Evolutionary conservation across 2,888 invertebrate species (phyloP).

Genomic region (Ormyrus pomaceus): DNA sequence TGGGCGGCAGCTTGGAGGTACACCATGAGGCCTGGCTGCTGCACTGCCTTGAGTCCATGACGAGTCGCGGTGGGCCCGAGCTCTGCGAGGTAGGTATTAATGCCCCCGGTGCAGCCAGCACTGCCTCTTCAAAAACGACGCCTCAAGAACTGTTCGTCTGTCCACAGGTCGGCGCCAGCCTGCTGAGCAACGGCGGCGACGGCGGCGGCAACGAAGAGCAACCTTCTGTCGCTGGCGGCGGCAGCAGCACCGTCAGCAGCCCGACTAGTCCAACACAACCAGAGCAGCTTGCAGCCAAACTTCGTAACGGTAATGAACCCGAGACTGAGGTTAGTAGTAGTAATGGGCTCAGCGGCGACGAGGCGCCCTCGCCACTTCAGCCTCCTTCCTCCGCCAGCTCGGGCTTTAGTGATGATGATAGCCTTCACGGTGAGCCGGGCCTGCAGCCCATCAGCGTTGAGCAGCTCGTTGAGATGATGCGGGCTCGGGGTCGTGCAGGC

Average conservation of each 20-base stretch:
- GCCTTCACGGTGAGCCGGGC: conserved; percentile 82
- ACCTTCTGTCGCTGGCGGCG: not conserved
- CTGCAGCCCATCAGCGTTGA: conserved; percentile 83
- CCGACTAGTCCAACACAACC: not conserved
- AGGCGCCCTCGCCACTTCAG: conserved; percentile 78
- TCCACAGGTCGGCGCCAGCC: conserved; percentile 16
- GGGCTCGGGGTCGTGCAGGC: conserved; percentile 87
- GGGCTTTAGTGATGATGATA: conserved; percentile 94
- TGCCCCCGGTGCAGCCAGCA: not conserved
- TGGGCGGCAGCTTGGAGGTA: conserved; percentile 91
- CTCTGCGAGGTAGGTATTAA: conserved; percentile 68
- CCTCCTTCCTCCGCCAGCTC: conserved; percentile 86
- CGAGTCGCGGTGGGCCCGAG: conserved; percentile 81
- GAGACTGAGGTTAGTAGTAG: too few species aligned
- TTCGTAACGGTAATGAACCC: too few species aligned
- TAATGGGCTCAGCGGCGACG: conserved; percentile 59
- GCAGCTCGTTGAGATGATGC: conserved; percentile 87
- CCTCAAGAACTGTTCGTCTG: not conserved
- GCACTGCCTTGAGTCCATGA: conserved; percentile 88
- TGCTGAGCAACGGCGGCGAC: conserved; percentile 28
- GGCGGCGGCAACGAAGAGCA: not conserved
- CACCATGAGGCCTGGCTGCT: conserved; percentile 94
- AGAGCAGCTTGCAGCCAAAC: too few species aligned
- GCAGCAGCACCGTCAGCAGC: too few species aligned
- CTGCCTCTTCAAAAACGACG: not conserved